Evolutionary conservation across 2,888 invertebrate genomes (phyloP).

Genomic region (Amitus sp.): DNA sequence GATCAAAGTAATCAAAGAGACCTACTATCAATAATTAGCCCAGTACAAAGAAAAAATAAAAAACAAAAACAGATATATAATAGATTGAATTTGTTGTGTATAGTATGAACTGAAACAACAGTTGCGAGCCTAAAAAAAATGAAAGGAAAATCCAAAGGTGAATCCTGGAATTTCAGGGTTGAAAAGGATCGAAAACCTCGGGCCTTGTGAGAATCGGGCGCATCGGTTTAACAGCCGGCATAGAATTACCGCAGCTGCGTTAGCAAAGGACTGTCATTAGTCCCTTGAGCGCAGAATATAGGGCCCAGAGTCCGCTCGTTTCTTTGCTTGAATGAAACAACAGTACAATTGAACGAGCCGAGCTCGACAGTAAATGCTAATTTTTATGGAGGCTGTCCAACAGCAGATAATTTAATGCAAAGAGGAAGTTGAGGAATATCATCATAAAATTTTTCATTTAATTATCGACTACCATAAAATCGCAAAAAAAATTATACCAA

Average conservation of each 20-base stretch:
- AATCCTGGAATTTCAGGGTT: neutral
- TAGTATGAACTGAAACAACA: too few species aligned
- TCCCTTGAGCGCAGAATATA: slow-evolving; percentile 25
- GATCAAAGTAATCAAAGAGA: too few species aligned
- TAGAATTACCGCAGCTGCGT: slow-evolving; percentile 26
- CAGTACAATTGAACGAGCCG: slow-evolving; percentile 6
- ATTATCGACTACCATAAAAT: too few species aligned
- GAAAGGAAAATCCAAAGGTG: too few species aligned
- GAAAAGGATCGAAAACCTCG: neutral
- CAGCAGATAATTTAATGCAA: slow-evolving; percentile 4
- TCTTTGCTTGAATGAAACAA: slow-evolving; percentile 21
- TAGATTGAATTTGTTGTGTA: too few species aligned
- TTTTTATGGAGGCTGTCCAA: neutral
- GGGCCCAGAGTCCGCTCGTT: slow-evolving; percentile 19
- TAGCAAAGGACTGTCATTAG: slow-evolving; percentile 31
- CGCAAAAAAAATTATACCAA: too few species aligned
- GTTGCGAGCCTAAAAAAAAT: too few species aligned
- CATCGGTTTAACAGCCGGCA: slow-evolving; percentile 14
- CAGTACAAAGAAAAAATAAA: too few species aligned
- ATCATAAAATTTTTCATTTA: too few species aligned
- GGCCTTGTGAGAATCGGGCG: slow-evolving; percentile 16
- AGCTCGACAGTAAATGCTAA: neutral
- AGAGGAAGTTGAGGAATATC: slow-evolving; percentile 1
- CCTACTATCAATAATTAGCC: too few species aligned
- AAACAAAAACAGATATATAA: too few species aligned